Conservation (phyloP, 2,113 vertebrate genomes). For the Naja naja region DNA sequence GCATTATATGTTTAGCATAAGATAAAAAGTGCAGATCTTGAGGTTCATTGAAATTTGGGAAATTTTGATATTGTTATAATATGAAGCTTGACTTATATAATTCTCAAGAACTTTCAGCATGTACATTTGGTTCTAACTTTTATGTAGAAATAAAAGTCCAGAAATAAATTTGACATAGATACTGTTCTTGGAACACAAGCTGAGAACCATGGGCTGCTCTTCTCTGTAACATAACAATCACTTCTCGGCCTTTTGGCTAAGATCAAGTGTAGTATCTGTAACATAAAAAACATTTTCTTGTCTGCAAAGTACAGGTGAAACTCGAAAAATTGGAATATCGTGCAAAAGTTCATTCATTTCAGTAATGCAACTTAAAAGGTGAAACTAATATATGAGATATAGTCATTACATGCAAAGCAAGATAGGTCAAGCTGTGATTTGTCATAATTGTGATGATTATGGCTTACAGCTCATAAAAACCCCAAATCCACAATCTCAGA, state of each 20-base stretch:
- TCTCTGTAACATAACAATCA: neutral
- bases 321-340: too few relatives aligned
- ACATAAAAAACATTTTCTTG: neutral
- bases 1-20: slow-evolving; percentile 36
- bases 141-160: neutral
- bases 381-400: too few relatives aligned
- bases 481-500: too few relatives aligned
- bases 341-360: too few relatives aligned
- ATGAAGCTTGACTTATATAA: neutral
- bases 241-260: too few relatives aligned
- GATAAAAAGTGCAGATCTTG: slow-evolving; percentile 21
- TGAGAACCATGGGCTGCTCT: neutral
- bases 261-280: too few relatives aligned
- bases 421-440: too few relatives aligned
- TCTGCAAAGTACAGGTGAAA: too few relatives aligned
- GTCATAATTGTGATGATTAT: too few relatives aligned
- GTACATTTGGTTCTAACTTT: neutral
- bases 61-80: neutral
- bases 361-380: too few relatives aligned
- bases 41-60: neutral
- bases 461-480: too few relatives aligned
- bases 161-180: neutral
- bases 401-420: too few relatives aligned
- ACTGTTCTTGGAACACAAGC: neutral
- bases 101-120: neutral